Base-by-base conservation (phyloP, 1,140 invertebrate species). In the Bombus confusus region DNA sequence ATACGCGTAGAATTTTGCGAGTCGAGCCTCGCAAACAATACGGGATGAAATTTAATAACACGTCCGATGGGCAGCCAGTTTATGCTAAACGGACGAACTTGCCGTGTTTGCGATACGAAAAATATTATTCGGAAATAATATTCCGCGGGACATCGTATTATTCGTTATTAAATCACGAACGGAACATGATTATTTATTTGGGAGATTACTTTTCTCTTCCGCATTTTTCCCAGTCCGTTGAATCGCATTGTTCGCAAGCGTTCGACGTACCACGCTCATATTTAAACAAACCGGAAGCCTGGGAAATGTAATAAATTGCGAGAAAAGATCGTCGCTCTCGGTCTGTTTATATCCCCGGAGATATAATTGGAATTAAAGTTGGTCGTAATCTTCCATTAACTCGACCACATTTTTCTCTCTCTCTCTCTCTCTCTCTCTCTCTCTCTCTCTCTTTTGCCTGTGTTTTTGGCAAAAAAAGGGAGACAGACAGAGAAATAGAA, bases 361-460 rank as follows among this genome's bases (percentile, higher is more conserved):
- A 64, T 57, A 31, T 73, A 80, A 57, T 87, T 59, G 73, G 43
- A 47, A 87, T 88, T 88, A 85, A 81, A 81, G 57, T 78, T 69
- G 52, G 22, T 31, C n/a, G 28, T 76, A 83, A 79, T 89, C 83
- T 80, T 89, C 79, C 47, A 86, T 37, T 85, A 88, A 82, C 62
- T 86, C 78, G 72, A 75, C 37, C 59, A 71, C 79, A 64, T 69
- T 41, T 79, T 52, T 66, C 41, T 64, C 18, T 37, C 59, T 28
- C n/a, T 47, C 59, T 28, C n/a, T 47, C 59, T 28, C n/a, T 47
- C 59, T 28, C n/a, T 47, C 59, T 28, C n/a, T 47, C 59, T 28
- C n/a, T 47, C n/a, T 66, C 41, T 64, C 18, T 37, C 59, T 28
- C n/a, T 47, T 31, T n/a, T n/a, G 28, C 22, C 25, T 25, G n/a